Evolutionary conservation across 2,113 vertebrate genomes (phyloP).

Genomic region (Aix galericulata): DNA sequence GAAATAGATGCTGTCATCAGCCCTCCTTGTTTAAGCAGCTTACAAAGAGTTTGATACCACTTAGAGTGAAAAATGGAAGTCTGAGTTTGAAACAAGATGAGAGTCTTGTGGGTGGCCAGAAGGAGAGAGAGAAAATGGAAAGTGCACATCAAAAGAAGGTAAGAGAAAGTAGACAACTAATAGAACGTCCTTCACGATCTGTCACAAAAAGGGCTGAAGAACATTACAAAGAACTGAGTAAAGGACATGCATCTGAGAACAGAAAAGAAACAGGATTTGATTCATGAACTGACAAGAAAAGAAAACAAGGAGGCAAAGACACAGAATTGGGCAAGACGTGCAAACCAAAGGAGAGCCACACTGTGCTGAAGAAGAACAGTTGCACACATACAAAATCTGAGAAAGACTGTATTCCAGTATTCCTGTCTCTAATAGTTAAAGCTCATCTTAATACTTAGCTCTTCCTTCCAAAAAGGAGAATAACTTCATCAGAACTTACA

Average conservation of each 20-base stretch:
- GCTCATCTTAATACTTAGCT: not conserved
- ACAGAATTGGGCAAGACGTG: not conserved
- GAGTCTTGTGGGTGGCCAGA: fast-evolving
- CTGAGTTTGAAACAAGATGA: not conserved
- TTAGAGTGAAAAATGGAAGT: not conserved
- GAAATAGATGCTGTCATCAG: not conserved
- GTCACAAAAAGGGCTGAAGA: not conserved
- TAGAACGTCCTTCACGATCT: not conserved
- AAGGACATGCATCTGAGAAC: not conserved
- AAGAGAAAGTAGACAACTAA: not conserved
- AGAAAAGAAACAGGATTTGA: not conserved
- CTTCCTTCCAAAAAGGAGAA: not conserved
- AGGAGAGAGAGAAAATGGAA: not conserved
- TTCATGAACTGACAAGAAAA: not conserved
- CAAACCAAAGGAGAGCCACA: not conserved
- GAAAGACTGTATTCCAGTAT: not conserved
- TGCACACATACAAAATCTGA: not conserved
- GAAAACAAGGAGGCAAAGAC: not conserved
- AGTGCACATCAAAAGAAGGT: not conserved
- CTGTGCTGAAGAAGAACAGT: not conserved
- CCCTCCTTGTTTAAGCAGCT: not conserved
- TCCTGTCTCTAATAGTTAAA: not conserved
- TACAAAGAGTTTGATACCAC: not conserved
- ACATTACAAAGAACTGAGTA: not conserved
- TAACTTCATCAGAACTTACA: not conserved